phyloP scores from a whole-genome alignment of 2,888 invertebrate genomes.

The Campoplex capitator region DNA sequence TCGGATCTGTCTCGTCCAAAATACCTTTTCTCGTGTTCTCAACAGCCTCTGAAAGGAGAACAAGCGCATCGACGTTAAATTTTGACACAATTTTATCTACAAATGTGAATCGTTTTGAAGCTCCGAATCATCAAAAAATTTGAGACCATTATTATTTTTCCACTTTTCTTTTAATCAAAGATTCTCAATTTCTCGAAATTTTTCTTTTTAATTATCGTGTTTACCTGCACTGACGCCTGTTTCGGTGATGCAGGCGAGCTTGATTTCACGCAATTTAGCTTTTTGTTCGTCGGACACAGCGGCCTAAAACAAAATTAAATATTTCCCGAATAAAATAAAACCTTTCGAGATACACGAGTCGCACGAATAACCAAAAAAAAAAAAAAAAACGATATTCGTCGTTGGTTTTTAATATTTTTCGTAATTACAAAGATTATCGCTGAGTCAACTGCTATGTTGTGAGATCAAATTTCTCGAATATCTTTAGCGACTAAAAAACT shows the following conservation, averaged over 20 bases:
- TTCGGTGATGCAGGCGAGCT: conserved; percentile 74
- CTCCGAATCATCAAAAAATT: neutral
- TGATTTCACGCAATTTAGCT: conserved; percentile 72
- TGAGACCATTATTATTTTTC: neutral
- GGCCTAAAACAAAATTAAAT: conserved; percentile 38
- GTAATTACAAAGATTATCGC: no score
- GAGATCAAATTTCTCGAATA: no score
- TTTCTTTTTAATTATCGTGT: neutral
- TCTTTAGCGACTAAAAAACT: neutral
- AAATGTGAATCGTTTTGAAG: neutral
- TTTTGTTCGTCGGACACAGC: conserved; percentile 53
- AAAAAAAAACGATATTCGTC: neutral
- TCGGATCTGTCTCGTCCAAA: conserved; percentile 72
- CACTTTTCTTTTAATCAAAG: neutral
- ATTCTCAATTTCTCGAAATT: neutral
- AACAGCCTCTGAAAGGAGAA: conserved; percentile 72
- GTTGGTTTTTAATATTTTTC: neutral
- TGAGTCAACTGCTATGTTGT: no score
- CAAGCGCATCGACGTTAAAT: neutral
- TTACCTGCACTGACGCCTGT: conserved; percentile 75
- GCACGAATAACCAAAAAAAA: neutral
- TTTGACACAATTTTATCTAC: neutral
- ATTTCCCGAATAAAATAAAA: neutral
- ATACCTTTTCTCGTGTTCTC: conserved; percentile 73
- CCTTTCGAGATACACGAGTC: neutral